These are phyloP conservation scores for Coelogynopora nodosa DNA, from an alignment of 2,888 invertebrate genomes.

Conservation along the genomic window DNA sequence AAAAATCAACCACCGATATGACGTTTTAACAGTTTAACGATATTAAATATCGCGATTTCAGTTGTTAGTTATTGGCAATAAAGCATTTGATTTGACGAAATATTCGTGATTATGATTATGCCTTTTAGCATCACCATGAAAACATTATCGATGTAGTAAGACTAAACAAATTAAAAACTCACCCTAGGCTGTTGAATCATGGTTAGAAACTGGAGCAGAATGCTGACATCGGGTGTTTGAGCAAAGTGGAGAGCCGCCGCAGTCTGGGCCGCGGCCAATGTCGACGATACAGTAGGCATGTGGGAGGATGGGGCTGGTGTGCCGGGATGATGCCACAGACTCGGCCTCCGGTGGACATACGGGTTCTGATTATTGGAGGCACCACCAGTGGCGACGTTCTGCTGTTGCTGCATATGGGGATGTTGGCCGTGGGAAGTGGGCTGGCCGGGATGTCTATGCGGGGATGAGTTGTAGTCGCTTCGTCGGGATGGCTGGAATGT, in stretches of 20 bases:
- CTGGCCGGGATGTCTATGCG: no score
- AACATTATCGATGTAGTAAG: no score
- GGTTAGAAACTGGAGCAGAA: background rate
- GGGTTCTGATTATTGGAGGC: background rate
- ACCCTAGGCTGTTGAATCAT: slow-evolving; percentile 19
- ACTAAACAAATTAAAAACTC: background rate
- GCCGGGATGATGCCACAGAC: background rate
- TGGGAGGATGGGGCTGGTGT: background rate
- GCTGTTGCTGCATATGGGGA: background rate
- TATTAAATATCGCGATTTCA: no score
- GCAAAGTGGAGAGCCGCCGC: slow-evolving; percentile 6
- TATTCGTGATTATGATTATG: no score
- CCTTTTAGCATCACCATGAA: no score
- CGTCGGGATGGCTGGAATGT: background rate
- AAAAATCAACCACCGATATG: no score
- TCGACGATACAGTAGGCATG: background rate
- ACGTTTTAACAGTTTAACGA: no score
- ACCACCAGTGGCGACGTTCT: background rate
- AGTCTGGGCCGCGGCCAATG: background rate
- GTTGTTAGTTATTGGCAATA: no score
- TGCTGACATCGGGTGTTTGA: slow-evolving; percentile 19
- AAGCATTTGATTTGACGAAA: no score
- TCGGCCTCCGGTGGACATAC: background rate
- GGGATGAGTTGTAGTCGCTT: background rate
- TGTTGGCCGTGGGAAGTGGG: background rate